Evolutionary conservation across 2,113 vertebrate species (phyloP).

Genomic region (Alectura lathami): DNA sequence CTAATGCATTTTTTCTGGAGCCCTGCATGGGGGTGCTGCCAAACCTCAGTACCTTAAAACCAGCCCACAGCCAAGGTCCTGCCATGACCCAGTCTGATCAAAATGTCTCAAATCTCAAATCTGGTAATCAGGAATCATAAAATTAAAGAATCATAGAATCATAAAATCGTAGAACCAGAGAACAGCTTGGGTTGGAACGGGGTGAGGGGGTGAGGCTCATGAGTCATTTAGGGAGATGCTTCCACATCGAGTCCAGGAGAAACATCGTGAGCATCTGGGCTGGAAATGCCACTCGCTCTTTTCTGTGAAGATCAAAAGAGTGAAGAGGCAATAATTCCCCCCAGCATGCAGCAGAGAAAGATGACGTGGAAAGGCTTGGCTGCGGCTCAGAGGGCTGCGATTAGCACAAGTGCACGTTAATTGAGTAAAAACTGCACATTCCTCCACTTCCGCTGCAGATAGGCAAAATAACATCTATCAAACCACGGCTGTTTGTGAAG

Average conservation of each 20-base stretch:
- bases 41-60: neutral
- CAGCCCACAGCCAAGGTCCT: neutral
- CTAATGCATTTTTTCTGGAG: neutral
- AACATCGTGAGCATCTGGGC: neutral
- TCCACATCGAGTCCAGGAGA: accelerated
- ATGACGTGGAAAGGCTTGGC: conserved; percentile 39
- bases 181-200: too few species aligned
- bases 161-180: too few species aligned
- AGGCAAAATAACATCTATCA: neutral
- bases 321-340: conserved; percentile 22
- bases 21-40: neutral
- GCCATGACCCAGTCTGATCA: neutral
- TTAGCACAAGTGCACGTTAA: conserved; percentile 2
- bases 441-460: conserved; percentile 65
- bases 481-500: neutral
- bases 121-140: neutral
- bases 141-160: too few species aligned
- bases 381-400: neutral
- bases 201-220: neutral
- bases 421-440: conserved; percentile 57
- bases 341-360: neutral
- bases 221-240: neutral
- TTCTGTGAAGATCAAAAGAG: conserved; percentile 33
- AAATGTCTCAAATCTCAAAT: neutral
- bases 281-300: conserved; percentile 12